These are phyloP conservation scores for Liolophura sinensis DNA, from an alignment of 1,140 invertebrate species.

Conservation along the genomic window DNA sequence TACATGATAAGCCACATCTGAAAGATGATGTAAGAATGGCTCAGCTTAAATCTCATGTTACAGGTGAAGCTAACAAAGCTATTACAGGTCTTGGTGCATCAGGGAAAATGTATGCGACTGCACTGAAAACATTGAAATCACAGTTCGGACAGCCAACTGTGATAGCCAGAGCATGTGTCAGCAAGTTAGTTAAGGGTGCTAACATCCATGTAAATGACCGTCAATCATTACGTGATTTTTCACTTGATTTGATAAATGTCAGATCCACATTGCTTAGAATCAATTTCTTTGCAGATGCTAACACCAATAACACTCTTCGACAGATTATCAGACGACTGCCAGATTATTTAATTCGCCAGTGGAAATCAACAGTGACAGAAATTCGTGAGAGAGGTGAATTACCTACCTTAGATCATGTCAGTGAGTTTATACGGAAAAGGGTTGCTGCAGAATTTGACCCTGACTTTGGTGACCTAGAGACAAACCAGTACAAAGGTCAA, in stretches of 20 bases:
- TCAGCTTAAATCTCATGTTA: constrained; percentile 4
- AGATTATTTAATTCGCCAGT: not conserved
- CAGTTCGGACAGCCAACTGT: constrained; percentile 1
- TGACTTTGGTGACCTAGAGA: constrained; percentile 7
- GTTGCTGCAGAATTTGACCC: constrained; percentile 8
- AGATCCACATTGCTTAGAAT: not conserved
- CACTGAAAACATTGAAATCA: constrained; percentile 3
- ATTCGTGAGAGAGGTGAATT: no score
- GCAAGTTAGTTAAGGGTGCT: constrained; percentile 3
- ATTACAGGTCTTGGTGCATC: not conserved
- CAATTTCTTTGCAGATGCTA: not conserved
- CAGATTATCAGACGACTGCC: constrained; percentile 5
- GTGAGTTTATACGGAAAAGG: not conserved
- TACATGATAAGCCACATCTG: constrained; percentile 7
- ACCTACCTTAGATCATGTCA: not conserved
- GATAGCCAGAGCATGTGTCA: constrained; percentile 4
- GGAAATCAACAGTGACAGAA: no score
- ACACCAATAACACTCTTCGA: not conserved
- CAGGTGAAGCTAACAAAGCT: constrained; percentile 2
- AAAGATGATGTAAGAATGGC: constrained; percentile 1
- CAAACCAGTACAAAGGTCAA: no score
- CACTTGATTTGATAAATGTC: constrained; percentile 3
- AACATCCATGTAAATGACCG: not conserved
- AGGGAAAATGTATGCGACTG: constrained; percentile 7
- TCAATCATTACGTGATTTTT: constrained; percentile 1